A percentile compares a stretch with the other conserved stretches of the same genome.
These are phyloP conservation scores for Oxyruncus cristatus DNA, from an alignment of 2,113 vertebrate species.

Conservation along the genomic window DNA sequence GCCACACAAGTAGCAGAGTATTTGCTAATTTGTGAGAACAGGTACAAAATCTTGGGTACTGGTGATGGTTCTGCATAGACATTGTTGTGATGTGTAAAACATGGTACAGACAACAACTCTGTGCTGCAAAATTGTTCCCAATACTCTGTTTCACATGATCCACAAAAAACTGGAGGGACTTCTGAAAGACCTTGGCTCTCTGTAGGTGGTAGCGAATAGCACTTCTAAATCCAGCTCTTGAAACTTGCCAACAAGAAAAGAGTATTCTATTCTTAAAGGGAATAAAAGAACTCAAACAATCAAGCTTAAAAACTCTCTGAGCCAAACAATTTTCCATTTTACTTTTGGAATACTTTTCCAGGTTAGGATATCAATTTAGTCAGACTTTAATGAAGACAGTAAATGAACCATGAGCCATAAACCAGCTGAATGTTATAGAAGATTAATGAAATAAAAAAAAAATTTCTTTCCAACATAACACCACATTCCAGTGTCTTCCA, in stretches of 20 bases:
- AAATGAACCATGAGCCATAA: conserved; percentile 23
- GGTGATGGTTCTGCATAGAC: not conserved
- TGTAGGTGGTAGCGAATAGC: not conserved
- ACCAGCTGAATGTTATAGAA: not conserved
- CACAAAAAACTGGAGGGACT: not conserved
- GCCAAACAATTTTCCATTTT: not conserved
- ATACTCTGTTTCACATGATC: not conserved
- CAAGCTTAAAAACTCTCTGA: not conserved
- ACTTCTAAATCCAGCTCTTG: not conserved
- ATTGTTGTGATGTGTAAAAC: not conserved
- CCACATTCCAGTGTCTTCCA: not conserved
- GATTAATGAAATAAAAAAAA: not conserved
- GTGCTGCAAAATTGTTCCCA: not conserved
- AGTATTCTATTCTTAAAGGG: not conserved
- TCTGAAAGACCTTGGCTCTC: not conserved
- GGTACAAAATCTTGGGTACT: not conserved
- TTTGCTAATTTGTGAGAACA: not conserved
- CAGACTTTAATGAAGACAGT: not conserved
- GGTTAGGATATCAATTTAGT: not conserved
- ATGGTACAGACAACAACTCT: not conserved
- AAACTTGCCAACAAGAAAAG: not conserved
- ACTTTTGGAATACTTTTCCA: not conserved
- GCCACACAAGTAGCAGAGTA: not conserved
- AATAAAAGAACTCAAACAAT: not conserved
- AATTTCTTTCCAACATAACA: not conserved